phyloP scores from a whole-genome alignment of 2,888 invertebrate species.

The Agonopterix alstromeriana region DNA sequence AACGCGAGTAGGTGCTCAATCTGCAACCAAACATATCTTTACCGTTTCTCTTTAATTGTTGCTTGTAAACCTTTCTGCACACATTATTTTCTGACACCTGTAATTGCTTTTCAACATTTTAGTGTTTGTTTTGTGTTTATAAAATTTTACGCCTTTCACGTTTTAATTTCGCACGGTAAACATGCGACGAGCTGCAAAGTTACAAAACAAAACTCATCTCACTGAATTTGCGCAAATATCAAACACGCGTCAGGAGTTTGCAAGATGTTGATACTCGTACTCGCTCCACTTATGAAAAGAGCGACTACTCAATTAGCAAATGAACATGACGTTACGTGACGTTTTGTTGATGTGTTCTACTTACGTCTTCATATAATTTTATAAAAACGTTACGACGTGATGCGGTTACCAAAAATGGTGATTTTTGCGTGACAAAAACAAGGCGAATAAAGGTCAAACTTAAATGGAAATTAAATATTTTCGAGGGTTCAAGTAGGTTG shows the following conservation, averaged over 20 bases:
- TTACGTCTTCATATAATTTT: slow-evolving; percentile 5
- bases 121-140: background rate
- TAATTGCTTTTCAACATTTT: background rate
- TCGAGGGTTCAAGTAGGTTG: background rate
- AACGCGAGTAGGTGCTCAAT: slow-evolving; percentile 35
- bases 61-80: slow-evolving; percentile 3
- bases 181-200: no score
- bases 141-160: slow-evolving; percentile 1
- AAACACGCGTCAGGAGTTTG: slow-evolving; percentile 4
- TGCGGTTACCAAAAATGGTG: no score
- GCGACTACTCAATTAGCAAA: slow-evolving; percentile 31
- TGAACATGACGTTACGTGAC: slow-evolving; percentile 34
- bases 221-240: slow-evolving; percentile 9
- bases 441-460: slow-evolving; percentile 6
- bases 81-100: background rate
- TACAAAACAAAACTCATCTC: slow-evolving; percentile 6
- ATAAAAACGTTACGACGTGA: background rate
- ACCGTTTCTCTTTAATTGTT: slow-evolving; percentile 2
- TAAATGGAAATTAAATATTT: slow-evolving; percentile 3
- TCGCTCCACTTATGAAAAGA: slow-evolving; percentile 5
- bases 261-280: slow-evolving; percentile 5
- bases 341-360: slow-evolving; percentile 16
- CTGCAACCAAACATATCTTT: slow-evolving; percentile 15
- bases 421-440: background rate
- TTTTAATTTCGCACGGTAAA: slow-evolving; percentile 3